Evolutionary conservation across 2,888 invertebrate species (phyloP), one percentile per base, ranked within the genome.

Genomic region (Drosophila hamatofila): DNA sequence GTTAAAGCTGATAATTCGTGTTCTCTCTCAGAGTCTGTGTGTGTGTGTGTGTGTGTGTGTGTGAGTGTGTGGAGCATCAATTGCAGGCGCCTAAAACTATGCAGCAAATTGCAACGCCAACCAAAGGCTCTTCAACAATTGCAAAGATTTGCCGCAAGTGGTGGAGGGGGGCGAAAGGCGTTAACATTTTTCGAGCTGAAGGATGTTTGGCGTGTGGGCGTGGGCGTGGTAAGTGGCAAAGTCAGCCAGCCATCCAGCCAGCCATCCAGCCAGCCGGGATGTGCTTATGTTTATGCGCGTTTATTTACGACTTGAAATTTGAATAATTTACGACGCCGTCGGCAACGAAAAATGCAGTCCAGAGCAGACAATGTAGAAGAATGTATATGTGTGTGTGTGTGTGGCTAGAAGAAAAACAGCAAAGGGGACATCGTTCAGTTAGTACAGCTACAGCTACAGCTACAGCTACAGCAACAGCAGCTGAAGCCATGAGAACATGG

Each of bases 271-370:
- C n/a, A n/a, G 48, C 33, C 35, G 2, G 54, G 39, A 58, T 67
- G 71, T 74, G 81, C 73, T 89, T 88, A 86, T 87, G 85, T 84
- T 89, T 87, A 89, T 78, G 79, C 73, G 57, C 78, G 65, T 68
- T 83, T 89, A 89, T 87, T 89, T 87, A 87, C 86, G 90, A 81
- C 90, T 78, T 58, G 37, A 85, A 89, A 89, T 86, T 88, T 87
- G 86, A 88, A 87, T 87, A 87, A 87, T 89, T 89, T 87, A 89
- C 81, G 87, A 85, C 58, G 69, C 69, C 78, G 62, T 54, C 71
- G 72, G 64, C 39, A 52, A 39, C 73, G 35, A 69, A 68, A 72
- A 84, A 65, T 78, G 71, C 75, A 68, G 21, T 55, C 33, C 49
- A 11, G 21, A 18, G 27, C 54, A 41, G 42, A 23, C 52, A 33